Evolutionary conservation across 2,888 invertebrate species (phyloP), one percentile per base, ranked within the genome.

Genomic region (Seladonia tumulorum): DNA sequence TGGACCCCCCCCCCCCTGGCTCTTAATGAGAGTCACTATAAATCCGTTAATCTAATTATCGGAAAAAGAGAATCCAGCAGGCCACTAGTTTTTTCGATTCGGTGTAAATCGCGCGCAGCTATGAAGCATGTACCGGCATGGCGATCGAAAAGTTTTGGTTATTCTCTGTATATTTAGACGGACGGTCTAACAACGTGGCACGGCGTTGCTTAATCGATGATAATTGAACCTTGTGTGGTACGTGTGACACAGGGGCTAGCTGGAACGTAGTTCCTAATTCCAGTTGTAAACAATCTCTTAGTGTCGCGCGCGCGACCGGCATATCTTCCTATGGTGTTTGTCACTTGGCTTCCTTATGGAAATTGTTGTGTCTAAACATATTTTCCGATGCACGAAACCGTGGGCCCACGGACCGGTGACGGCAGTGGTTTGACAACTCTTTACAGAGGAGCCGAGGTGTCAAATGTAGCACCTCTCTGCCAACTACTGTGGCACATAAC

Each of bases 381-480:
- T 71, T 84, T 89, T 35, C 35, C 71, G 73, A 79, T 76, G 77
- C 73, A 76, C 76, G 82, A 80, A 81, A 73, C 68, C 66, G 66
- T 66, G 88, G 88, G 76, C 88, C 89, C 85, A 73, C 70, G 74
- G 68, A 81, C 78, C 85, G 79, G 80, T 88, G 82, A 89, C 90
- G 89, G 90, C 86, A 92, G 89, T 90, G 88, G 91, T 92, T 92
- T 91, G 93, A 91, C 92, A 90, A 90, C 90, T 90, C 91, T 91
- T 90, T 91, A 89, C 82, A 71, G 81, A 76, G 85, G 81, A 86
- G 85, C 88, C 81, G 85, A 91, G 93, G 93, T 94, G 94, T 93
- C 94, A 93, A 94, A 94, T 94, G 92, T 94, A 93, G 89, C 94
- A 94, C 92, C 90, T 90, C 89, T 90, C 91, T 89, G 94, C 91